Percentiles rank a stretch among this genome's conserved stretches.
These are phyloP conservation scores for Aricia agestis DNA, from an alignment of 1,140 invertebrate genomes.

Conservation along the genomic window DNA sequence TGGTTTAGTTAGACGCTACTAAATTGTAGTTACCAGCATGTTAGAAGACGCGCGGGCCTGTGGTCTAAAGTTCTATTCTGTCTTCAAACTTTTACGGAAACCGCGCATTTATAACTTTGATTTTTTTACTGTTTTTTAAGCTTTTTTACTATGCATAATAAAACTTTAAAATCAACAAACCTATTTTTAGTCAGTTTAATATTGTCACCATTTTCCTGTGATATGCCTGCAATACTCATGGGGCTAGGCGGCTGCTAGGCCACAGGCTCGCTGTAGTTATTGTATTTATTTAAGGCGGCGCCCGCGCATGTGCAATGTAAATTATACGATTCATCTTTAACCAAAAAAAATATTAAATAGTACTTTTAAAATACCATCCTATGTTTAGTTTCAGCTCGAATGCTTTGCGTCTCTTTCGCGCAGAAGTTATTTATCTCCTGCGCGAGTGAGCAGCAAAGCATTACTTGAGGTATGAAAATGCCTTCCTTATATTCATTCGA, in stretches of 20 bases:
- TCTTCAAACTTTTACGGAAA: not conserved
- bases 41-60: not conserved
- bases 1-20: not conserved
- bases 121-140: not conserved
- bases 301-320: not conserved
- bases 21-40: conserved; percentile 9
- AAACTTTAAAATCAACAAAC: too few relatives aligned
- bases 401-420: too few relatives aligned
- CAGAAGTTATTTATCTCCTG: too few relatives aligned
- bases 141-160: not conserved
- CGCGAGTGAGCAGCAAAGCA: too few relatives aligned
- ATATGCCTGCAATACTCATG: not conserved
- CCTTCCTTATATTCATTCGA: too few relatives aligned
- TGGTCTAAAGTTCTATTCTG: not conserved
- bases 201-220: not conserved
- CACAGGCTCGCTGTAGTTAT: not conserved
- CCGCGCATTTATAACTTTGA: not conserved
- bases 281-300: not conserved
- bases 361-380: too few relatives aligned
- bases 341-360: too few relatives aligned
- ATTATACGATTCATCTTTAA: not conserved
- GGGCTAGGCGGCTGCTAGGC: too few relatives aligned
- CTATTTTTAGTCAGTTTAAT: too few relatives aligned
- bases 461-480: too few relatives aligned
- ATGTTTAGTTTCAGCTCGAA: too few relatives aligned